Evolutionary conservation across 2,113 vertebrate species (phyloP).

Genomic region (Dinomys branickii): DNA sequence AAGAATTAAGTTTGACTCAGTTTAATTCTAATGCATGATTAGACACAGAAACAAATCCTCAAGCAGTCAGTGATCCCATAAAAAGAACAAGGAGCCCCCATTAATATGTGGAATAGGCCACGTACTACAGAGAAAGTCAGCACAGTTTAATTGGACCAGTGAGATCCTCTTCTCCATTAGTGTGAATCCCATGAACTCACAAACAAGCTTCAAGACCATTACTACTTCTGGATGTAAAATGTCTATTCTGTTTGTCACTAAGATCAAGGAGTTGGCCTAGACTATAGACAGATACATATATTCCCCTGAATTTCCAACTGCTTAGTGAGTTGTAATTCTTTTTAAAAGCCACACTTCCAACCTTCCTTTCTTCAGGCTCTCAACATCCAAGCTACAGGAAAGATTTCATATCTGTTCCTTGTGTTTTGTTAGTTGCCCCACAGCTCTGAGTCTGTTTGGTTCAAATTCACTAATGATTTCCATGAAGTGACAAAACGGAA

Average conservation of each 20-base stretch:
- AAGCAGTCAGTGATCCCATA: conserved; percentile 2
- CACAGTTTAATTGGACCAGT: conserved; percentile 11
- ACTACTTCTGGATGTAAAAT: conserved; percentile 11
- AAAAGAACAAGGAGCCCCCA: not conserved
- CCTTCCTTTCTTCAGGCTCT: not conserved
- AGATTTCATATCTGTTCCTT: not conserved
- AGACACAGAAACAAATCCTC: conserved; percentile 33
- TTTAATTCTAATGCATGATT: conserved; percentile 42
- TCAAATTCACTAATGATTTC: not conserved
- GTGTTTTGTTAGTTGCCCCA: not conserved
- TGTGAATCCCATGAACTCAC: not conserved
- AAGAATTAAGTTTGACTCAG: conserved; percentile 12
- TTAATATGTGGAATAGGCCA: conserved; percentile 27
- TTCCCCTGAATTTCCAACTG: not conserved
- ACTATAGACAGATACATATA: not conserved
- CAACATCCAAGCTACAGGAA: not conserved
- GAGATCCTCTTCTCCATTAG: conserved; percentile 9
- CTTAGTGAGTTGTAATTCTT: conserved; percentile 21
- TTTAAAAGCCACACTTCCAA: conserved; percentile 12
- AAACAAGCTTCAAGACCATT: conserved; percentile 33
- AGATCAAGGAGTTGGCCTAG: not conserved
- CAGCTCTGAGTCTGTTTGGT: not conserved
- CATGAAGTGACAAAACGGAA: not conserved
- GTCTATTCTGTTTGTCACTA: conserved; percentile 29
- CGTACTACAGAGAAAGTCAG: not conserved